Evolutionary conservation across 1,140 invertebrate species (phyloP), one percentile per base, ranked within the genome.

Genomic region (Leptinotarsa lineolata): DNA sequence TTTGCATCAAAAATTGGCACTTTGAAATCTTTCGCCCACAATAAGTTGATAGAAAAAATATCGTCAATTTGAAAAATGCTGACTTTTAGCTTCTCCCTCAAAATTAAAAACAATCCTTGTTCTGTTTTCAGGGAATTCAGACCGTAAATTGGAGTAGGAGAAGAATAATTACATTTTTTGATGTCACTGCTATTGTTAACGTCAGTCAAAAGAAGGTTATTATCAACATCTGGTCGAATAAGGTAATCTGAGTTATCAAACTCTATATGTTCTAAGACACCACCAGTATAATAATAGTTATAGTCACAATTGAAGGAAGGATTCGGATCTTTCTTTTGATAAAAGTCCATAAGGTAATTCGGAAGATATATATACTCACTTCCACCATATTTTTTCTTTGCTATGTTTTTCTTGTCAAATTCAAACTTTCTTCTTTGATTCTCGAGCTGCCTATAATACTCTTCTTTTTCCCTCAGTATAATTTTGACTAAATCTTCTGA

Each of bases 241-340:
- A 71, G 54, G 13, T 71, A 71, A 46, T 71, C 58, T 39, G n/a
- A 11, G 13, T 63, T 48, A 71, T 71, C 24, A 11, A 63, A 44
- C 44, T 63, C 20, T 58, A 71, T 30, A 46, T 71, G 58, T 63
- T 61, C 69, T 18, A 71, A 45, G 44, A 59, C 24, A 44, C 69
- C 69, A 18, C 69, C 69, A 45, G 69, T 71, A 44, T 71, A 71
- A 30, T 71, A 71, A 63, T 45, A 63, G 44, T 71, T 71, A 44
- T 71, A 71, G 21, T 71, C 69, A 44, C 69, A 61, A 61, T 64
- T 44, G 60, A 63, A 71, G 20, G 4, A 24, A 11, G n/a, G 11
- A 45, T 71, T 39, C 2, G 69, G 69, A 63, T 71, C 69, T 20
- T 71, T 45, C 12, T 21, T 16, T 4, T 44, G 22, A 46, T 71